Conservation (phyloP, 2,888 invertebrate genomes). For the Harpalus rubripes region DNA sequence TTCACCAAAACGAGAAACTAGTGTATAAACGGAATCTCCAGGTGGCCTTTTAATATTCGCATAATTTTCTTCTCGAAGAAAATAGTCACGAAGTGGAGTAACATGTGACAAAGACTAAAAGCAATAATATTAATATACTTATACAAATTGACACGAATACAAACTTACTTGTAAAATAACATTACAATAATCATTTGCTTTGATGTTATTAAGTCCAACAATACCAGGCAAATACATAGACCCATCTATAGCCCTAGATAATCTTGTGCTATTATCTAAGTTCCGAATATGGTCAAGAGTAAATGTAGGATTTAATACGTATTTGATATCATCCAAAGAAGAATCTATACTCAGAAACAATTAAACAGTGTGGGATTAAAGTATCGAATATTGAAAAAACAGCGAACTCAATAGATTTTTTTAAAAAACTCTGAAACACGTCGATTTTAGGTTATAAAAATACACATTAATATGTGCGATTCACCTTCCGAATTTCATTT, state of each 20-base stretch:
- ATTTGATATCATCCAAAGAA: conserved; percentile 98
- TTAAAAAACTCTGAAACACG: too few relatives aligned
- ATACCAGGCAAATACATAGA: conserved; percentile 98
- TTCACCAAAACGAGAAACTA: conserved; percentile 97
- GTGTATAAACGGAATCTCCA: conserved; percentile 94
- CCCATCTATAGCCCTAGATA: conserved; percentile 97
- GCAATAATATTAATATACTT: conserved; percentile 28
- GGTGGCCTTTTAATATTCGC: conserved; percentile 93
- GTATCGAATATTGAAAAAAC: too few relatives aligned
- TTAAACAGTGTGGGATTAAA: too few relatives aligned
- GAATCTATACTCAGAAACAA: conserved; percentile 82
- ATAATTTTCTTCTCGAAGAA: conserved; percentile 96
- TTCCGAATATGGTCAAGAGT: conserved; percentile 89
- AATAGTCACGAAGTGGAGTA: conserved; percentile 95
- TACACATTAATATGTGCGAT: too few relatives aligned
- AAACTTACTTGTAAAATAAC: conserved; percentile 92
- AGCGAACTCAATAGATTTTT: too few relatives aligned
- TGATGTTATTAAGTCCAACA: conserved; percentile 99
- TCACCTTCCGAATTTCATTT: too few relatives aligned
- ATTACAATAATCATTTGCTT: conserved; percentile 99
- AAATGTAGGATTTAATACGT: conserved; percentile 98
- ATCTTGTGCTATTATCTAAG: conserved; percentile 89
- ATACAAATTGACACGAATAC: background rate
- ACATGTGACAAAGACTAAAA: conserved; percentile 96
- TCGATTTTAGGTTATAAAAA: too few relatives aligned